Conservation (phyloP, 2,888 invertebrate species). For the Ptilodon capucinus region DNA sequence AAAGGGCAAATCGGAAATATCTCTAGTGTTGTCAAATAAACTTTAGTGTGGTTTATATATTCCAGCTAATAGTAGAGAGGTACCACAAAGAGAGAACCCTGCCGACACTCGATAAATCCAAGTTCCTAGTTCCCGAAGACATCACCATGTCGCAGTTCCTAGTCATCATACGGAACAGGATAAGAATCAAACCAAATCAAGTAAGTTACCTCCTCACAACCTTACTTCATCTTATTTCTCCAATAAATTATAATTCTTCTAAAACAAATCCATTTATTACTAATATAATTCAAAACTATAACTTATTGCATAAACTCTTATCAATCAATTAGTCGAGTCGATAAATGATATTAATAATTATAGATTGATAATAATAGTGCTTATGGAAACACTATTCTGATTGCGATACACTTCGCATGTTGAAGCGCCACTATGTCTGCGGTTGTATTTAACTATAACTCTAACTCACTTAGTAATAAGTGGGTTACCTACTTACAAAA, state of each 20-base stretch:
- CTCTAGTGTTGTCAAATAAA: too few relatives aligned
- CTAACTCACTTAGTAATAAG: too few relatives aligned
- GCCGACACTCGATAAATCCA: conserved; percentile 91
- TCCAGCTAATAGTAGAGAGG: conserved; percentile 91
- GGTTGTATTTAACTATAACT: neutral
- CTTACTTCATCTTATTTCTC: too few relatives aligned
- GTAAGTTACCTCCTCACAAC: too few relatives aligned
- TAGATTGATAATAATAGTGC: conserved; percentile 8
- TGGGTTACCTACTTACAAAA: too few relatives aligned
- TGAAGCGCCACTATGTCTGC: conserved; percentile 2
- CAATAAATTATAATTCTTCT: too few relatives aligned
- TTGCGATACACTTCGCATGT: neutral
- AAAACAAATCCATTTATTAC: neutral
- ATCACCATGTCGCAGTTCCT: conserved; percentile 94
- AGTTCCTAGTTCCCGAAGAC: conserved; percentile 94
- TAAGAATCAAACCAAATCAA: conserved; percentile 81
- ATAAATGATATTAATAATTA: conserved; percentile 21
- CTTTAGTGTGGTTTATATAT: too few relatives aligned
- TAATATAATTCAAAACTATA: neutral
- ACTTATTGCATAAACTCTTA: neutral
- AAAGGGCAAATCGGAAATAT: too few relatives aligned
- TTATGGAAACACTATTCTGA: neutral
- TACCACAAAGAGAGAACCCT: conserved; percentile 90
- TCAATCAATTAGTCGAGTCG: conserved; percentile 20
- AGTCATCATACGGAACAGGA: conserved; percentile 86